A percentile compares a stretch with the other conserved stretches of the same genome.
Conservation (phyloP, 2,888 invertebrate species). For the Pyrrhia umbra region DNA sequence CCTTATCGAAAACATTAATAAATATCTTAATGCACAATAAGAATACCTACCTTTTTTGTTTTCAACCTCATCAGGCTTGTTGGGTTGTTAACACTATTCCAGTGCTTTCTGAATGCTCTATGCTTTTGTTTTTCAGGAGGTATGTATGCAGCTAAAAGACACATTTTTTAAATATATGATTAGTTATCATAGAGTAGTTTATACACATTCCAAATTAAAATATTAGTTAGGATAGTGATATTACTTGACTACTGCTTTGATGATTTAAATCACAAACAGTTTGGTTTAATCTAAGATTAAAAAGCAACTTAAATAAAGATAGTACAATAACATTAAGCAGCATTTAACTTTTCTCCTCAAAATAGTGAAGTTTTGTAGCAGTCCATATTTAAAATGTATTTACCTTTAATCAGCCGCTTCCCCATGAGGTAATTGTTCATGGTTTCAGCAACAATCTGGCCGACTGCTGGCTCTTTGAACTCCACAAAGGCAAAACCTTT, state of each 20-base stretch:
- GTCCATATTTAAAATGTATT: too few species aligned
- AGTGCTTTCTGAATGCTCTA: conserved; percentile 89
- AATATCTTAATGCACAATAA: neutral
- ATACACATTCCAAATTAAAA: too few species aligned
- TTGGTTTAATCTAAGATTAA: too few species aligned
- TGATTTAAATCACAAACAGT: too few species aligned
- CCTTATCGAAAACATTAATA: too few species aligned
- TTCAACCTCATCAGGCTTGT: conserved; percentile 81
- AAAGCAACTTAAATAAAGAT: too few species aligned
- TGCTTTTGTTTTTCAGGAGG: conserved; percentile 92
- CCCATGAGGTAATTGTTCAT: conserved; percentile 99
- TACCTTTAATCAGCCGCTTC: conserved; percentile 96
- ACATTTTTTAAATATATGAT: neutral
- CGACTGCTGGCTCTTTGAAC: conserved; percentile 95
- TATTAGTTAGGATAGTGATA: too few species aligned
- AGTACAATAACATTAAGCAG: too few species aligned
- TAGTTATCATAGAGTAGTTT: too few species aligned
- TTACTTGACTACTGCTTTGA: too few species aligned
- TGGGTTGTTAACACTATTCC: conserved; percentile 85
- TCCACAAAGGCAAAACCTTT: conserved; percentile 98
- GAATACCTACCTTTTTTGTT: conserved; percentile 76
- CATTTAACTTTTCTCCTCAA: too few species aligned
- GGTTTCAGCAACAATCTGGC: conserved; percentile 97
- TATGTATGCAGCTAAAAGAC: conserved; percentile 91
- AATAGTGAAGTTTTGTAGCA: too few species aligned